phyloP scores from a whole-genome alignment of 1,140 invertebrate genomes.

The Drosophila leontia region DNA sequence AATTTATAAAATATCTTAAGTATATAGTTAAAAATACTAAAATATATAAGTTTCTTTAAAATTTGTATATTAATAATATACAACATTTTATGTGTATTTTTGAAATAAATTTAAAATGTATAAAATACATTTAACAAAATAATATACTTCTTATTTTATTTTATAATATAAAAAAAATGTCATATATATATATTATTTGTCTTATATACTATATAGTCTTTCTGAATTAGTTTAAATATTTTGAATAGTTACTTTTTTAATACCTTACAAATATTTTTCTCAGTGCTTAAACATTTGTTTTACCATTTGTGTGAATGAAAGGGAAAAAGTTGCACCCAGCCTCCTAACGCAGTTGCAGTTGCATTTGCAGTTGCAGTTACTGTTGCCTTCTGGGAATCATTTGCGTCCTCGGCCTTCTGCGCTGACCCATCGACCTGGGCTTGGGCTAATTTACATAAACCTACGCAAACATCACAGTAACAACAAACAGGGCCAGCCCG shows the following conservation, averaged over 20 bases:
- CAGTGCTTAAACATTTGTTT: slow-evolving; percentile 31
- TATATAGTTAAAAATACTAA: background rate
- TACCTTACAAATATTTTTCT: background rate
- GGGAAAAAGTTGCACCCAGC: slow-evolving; percentile 65
- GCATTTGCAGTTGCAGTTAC: slow-evolving; percentile 27
- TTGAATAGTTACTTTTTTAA: no score
- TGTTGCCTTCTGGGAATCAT: slow-evolving; percentile 77
- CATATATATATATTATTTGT: no score
- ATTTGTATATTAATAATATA: no score
- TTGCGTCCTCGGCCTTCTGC: slow-evolving; percentile 59
- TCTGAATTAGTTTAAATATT: no score
- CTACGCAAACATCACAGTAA: slow-evolving; percentile 60
- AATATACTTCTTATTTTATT: no score
- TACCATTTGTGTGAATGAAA: slow-evolving; percentile 68
- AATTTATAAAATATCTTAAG: background rate
- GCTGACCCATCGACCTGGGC: slow-evolving; percentile 47
- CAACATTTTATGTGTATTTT: background rate
- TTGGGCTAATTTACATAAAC: slow-evolving; percentile 77
- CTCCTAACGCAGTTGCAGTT: slow-evolving; percentile 29
- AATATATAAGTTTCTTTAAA: no score
- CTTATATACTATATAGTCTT: no score
- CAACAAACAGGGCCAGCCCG: slow-evolving; percentile 29
- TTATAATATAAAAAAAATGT: no score
- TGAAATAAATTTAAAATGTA: background rate
- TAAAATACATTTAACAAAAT: background rate